Conservation (phyloP, 2,888 invertebrate genomes). For the Chelonus formosanus region DNA sequence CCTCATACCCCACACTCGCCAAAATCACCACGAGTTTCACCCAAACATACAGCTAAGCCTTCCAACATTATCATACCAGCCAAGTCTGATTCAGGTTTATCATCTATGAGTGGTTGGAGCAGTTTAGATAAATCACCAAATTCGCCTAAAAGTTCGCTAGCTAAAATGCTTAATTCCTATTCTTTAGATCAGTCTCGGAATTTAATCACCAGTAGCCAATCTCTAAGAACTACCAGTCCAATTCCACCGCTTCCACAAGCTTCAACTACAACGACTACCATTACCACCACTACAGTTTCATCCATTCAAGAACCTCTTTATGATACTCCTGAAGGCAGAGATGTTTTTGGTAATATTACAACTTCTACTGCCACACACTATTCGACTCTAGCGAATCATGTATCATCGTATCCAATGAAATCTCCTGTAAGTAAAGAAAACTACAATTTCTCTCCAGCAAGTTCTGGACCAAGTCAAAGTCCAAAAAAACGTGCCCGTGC, state of each 20-base stretch:
- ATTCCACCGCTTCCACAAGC: slow-evolving; percentile 56
- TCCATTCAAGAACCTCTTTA: slow-evolving; percentile 57
- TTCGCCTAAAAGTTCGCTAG: slow-evolving; percentile 74
- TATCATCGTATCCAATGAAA: slow-evolving; percentile 68
- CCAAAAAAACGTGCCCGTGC: slow-evolving; percentile 65
- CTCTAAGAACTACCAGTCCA: slow-evolving; percentile 51
- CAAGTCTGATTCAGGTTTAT: slow-evolving; percentile 86
- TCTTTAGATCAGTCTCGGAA: slow-evolving; percentile 54
- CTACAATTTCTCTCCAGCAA: slow-evolving; percentile 68
- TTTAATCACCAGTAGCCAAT: slow-evolving; percentile 48
- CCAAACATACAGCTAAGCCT: slow-evolving; percentile 73
- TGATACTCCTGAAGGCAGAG: slow-evolving; percentile 60
- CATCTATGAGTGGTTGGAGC: slow-evolving; percentile 88
- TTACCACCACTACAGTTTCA: slow-evolving; percentile 31
- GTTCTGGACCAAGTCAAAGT: slow-evolving; percentile 63
- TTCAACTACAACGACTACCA: slow-evolving; percentile 38
- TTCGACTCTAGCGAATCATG: slow-evolving; percentile 64
- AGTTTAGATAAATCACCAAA: slow-evolving; percentile 86
- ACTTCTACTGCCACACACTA: slow-evolving; percentile 44
- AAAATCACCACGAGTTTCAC: slow-evolving; percentile 77
- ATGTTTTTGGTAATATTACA: slow-evolving; percentile 51
- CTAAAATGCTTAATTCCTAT: slow-evolving; percentile 58
- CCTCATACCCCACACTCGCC: slow-evolving; percentile 74
- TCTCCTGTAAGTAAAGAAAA: slow-evolving; percentile 67
- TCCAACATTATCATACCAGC: slow-evolving; percentile 73